phyloP scores from a whole-genome alignment of 2,888 invertebrate genomes.

The Nomada ferruginata region DNA sequence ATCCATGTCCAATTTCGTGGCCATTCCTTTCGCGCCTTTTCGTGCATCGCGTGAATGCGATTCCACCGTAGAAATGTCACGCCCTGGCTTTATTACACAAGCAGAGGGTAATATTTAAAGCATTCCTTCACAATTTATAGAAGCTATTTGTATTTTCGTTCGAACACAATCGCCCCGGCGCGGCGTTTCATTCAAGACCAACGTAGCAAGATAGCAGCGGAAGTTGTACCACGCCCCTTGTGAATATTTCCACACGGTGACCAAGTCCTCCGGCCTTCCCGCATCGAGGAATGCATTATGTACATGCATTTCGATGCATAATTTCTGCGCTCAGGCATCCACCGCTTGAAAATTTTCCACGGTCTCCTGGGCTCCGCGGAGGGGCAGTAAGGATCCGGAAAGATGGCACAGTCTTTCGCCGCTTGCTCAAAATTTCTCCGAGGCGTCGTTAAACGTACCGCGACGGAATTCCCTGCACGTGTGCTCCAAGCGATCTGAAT shows the following conservation, averaged over 20 bases:
- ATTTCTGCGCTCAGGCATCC: conserved; percentile 27
- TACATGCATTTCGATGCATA: conserved; percentile 34
- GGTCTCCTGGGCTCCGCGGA: conserved; percentile 12
- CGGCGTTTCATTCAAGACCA: not conserved
- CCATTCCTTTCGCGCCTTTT: conserved; percentile 7
- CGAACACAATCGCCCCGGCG: not conserved
- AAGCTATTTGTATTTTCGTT: not conserved
- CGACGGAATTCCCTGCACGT: conserved; percentile 14
- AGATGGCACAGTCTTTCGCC: conserved; percentile 25
- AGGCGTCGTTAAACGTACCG: conserved; percentile 64
- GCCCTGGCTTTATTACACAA: conserved; percentile 1
- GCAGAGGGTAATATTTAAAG: no score
- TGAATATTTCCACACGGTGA: conserved; percentile 44
- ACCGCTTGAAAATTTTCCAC: conserved; percentile 51
- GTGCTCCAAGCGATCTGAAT: conserved; percentile 5
- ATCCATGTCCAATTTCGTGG: conserved; percentile 63
- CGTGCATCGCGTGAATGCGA: conserved; percentile 10
- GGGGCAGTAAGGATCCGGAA: conserved; percentile 33
- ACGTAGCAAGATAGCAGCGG: not conserved
- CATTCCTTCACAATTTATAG: no score
- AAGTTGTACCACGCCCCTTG: conserved; percentile 29
- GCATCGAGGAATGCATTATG: conserved; percentile 43
- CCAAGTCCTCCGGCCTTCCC: conserved; percentile 15
- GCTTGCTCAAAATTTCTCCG: conserved; percentile 61
- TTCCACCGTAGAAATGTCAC: not conserved